Evolutionary conservation across 2,888 invertebrate species (phyloP).

Genomic region (Uropetala carovei): DNA sequence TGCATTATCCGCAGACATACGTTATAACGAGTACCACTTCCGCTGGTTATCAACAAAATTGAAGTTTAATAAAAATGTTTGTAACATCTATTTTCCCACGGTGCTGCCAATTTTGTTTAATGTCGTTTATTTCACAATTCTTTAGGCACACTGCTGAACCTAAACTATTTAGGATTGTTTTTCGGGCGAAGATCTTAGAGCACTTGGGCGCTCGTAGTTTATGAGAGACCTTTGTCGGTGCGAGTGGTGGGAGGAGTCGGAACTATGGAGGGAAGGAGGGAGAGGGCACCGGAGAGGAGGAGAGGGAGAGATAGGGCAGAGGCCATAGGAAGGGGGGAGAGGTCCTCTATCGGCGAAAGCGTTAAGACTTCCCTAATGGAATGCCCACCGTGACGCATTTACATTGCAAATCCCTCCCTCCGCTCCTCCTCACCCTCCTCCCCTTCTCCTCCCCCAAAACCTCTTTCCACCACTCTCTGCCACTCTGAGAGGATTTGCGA

Average conservation of each 20-base stretch:
- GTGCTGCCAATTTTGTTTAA: no score
- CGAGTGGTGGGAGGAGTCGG: background rate
- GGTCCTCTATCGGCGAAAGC: background rate
- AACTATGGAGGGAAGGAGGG: background rate
- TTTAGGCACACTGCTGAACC: background rate
- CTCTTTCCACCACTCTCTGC: background rate
- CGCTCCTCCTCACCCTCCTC: background rate
- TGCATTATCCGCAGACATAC: no score
- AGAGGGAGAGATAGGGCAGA: no score
- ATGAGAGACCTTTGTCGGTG: background rate
- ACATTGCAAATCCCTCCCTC: slow-evolving; percentile 36
- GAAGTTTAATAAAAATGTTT: no score
- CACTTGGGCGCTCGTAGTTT: background rate
- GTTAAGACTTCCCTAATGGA: slow-evolving; percentile 34
- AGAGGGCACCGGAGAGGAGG: background rate
- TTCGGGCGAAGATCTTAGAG: background rate
- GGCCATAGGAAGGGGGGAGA: background rate
- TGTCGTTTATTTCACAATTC: no score
- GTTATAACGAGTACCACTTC: no score
- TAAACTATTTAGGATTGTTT: background rate
- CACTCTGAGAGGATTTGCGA: background rate
- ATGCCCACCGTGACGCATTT: slow-evolving; percentile 43
- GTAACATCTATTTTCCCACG: no score
- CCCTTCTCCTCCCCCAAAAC: background rate
- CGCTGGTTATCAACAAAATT: no score